phyloP scores from a whole-genome alignment of 2,888 invertebrate genomes.

The Rhamnusium bicolor region DNA sequence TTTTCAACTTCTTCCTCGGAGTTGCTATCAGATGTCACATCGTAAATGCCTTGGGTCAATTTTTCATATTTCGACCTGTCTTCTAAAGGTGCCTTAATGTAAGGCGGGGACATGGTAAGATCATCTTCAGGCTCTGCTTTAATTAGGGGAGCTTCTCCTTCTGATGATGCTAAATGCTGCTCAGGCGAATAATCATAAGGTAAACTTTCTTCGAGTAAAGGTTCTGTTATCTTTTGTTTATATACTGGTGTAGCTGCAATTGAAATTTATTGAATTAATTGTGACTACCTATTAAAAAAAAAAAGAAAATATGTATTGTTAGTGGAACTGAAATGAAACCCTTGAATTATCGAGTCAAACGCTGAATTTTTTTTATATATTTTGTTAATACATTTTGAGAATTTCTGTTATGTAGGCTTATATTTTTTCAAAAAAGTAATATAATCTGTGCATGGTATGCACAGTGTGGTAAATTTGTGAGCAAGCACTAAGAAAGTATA shows the following conservation, averaged over 20 bases:
- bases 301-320: neutral
- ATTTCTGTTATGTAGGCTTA: too few species aligned
- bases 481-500: too few species aligned
- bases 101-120: conserved; percentile 71
- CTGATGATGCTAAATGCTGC: conserved; percentile 55
- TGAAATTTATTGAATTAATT: conserved; percentile 33
- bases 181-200: conserved; percentile 65
- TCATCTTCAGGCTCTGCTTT: conserved; percentile 64
- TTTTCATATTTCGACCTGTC: conserved; percentile 87
- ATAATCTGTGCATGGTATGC: too few species aligned
- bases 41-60: conserved; percentile 76
- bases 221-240: conserved; percentile 58
- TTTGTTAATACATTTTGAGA: too few species aligned
- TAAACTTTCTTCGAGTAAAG: conserved; percentile 53
- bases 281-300: neutral
- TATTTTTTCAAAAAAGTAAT: too few species aligned
- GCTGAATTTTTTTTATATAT: too few species aligned
- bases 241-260: conserved; percentile 54
- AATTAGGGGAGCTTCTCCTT: conserved; percentile 70
- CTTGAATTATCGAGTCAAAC: neutral
- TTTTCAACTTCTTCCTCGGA: conserved; percentile 70
- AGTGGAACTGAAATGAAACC: neutral
- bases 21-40: conserved; percentile 74
- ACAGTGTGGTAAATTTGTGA: too few species aligned
- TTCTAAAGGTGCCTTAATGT: conserved; percentile 78